Percentiles rank a stretch among this genome's conserved stretches.
These are phyloP conservation scores for Uloborus diversus DNA, from an alignment of 1,140 invertebrate genomes.

Conservation along the genomic window DNA sequence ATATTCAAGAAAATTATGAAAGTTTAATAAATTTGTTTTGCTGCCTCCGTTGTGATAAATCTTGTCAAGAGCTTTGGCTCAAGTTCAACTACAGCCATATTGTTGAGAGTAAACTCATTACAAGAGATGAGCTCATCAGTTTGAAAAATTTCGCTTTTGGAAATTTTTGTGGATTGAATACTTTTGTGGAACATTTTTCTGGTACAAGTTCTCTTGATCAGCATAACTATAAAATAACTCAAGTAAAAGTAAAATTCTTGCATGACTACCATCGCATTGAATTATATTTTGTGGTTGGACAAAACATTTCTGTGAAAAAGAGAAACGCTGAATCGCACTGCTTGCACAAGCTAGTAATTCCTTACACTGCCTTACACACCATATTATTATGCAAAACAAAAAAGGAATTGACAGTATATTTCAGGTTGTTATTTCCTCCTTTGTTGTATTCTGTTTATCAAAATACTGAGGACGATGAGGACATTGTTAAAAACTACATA, in stretches of 20 bases:
- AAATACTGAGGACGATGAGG: not conserved
- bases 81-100: not conserved
- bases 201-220: not conserved
- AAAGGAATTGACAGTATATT: conserved; percentile 8
- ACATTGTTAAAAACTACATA: conserved; percentile 13
- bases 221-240: conserved; percentile 31
- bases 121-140: not conserved
- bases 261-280: conserved; percentile 29
- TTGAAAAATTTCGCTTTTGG: conserved; percentile 35
- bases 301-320: conserved; percentile 14
- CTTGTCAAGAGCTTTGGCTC: not conserved
- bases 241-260: conserved; percentile 17
- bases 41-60: not conserved
- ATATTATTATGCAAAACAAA: conserved; percentile 1
- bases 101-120: not conserved
- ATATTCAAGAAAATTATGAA: not conserved
- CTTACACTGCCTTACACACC: conserved; percentile 3
- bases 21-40: conserved; percentile 19
- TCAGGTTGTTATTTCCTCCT: conserved; percentile 13
- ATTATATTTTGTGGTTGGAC: conserved; percentile 40
- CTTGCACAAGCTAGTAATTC: conserved; percentile 24
- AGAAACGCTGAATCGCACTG: conserved; percentile 11
- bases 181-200: conserved; percentile 27
- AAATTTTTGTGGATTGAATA: conserved; percentile 24
- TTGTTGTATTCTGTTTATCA: conserved; percentile 16